Base-by-base conservation (phyloP, 2,797 vertebrate genomes). In the Streptopelia turtur region DNA sequence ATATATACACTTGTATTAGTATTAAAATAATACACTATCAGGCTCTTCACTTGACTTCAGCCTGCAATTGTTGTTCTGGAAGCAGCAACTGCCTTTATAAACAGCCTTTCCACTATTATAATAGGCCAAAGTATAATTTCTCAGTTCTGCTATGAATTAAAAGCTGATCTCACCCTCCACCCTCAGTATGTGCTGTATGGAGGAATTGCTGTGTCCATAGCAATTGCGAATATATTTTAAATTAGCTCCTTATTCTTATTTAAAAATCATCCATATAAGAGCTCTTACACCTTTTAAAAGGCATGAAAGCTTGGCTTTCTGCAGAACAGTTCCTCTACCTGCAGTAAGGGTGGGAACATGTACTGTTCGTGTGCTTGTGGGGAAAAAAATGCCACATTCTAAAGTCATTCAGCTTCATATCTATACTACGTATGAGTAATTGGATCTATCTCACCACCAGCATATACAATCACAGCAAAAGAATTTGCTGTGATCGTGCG, bases 241-340 rank as follows among this genome's bases (percentile, higher is more conserved):
- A 96, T 94, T 78, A 93, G 59, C 31, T 61, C 14, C 81, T 63
- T 22, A 72, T 90, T 96, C 90, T 94, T 82, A 64, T 92, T 97
- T 96, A 93, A 49, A 95, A 85, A 59, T 57, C 41, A 28, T 50
- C 50, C 69, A 2, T 64, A 1, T 13, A 39, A 31, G 41, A 81
- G 31, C 28, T 81, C 30, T 72, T 63, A 11, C 10, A 35, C 22
- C 27, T 81, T 69, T 80, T 16, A 12, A 43, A 78, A 75, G 78
- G 35, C 52, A 4, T 6, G 30, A 79, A 70, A 35, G n/a, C 5
- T 10, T 88, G 61, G 28, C 49, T 92, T 80, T 25, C 33, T 79
- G 45, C 37, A 82, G 64, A 65, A 71, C 5, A 70, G 37, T 24
- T 93, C 31, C 75, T 69, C 45, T 63, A 39, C 21, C n/a, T 92